Evolutionary conservation across 2,797 vertebrate species (phyloP).

Genomic region (Pachyuromys duprasi): DNA sequence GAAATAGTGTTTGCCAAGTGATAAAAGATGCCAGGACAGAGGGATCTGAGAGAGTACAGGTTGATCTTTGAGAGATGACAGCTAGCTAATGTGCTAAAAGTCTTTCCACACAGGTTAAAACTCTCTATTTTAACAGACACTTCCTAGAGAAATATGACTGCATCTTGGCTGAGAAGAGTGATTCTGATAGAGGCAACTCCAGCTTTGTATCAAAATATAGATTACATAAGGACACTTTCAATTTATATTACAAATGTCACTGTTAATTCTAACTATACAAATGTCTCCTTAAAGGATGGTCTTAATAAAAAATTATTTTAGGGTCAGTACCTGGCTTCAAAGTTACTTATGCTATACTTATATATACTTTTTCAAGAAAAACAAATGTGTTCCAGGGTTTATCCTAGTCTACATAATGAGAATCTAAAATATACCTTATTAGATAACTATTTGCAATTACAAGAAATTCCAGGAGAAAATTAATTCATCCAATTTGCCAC

Average conservation of each 20-base stretch:
- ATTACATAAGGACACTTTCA: conserved; percentile 60
- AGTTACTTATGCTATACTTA: not conserved
- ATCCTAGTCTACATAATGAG: conserved; percentile 17
- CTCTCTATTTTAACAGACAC: conserved; percentile 58
- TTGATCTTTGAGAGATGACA: conserved; percentile 63
- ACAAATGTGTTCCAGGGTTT: not conserved
- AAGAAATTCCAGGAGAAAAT: conserved; percentile 10
- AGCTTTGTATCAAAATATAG: not conserved
- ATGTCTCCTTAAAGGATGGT: conserved; percentile 40
- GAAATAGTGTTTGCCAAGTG: conserved; percentile 55
- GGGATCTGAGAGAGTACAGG: conserved; percentile 53
- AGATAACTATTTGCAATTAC: not conserved
- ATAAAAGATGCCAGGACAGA: conserved; percentile 23
- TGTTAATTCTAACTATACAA: conserved; percentile 55
- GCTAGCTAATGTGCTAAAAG: conserved; percentile 58
- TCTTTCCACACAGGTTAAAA: conserved; percentile 55
- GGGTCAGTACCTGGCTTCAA: conserved; percentile 23
- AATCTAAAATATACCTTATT: conserved; percentile 24
- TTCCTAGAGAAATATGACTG: conserved; percentile 52
- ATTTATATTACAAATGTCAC: conserved; percentile 30
- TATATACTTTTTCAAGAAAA: not conserved
- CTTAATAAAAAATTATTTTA: not conserved
- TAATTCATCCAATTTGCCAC: conserved; percentile 10
- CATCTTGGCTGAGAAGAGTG: conserved; percentile 37
- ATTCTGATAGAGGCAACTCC: conserved; percentile 41